A percentile compares a stretch with the other conserved stretches of the same genome.
Conservation (phyloP, 2,113 vertebrate genomes). For the Podocnemis expansa region DNA sequence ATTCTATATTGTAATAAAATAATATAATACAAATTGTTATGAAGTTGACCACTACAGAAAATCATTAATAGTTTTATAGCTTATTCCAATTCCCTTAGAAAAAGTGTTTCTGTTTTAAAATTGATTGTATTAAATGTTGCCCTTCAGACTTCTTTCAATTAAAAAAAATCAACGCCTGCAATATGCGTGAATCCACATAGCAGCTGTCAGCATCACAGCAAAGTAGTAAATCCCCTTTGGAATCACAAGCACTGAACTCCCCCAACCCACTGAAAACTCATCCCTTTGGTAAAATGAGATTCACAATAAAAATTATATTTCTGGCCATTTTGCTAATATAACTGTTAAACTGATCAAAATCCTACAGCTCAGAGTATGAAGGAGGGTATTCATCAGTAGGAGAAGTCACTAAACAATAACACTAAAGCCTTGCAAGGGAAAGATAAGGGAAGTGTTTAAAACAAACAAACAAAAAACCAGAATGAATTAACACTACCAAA, state of each 20-base stretch:
- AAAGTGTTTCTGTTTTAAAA: neutral
- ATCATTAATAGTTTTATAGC: neutral
- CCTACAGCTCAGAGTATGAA: neutral
- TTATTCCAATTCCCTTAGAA: neutral
- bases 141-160: slow-evolving; percentile 4
- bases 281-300: neutral
- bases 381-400: neutral
- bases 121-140: neutral
- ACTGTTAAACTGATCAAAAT: neutral
- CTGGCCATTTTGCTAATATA: neutral
- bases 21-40: neutral
- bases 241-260: neutral
- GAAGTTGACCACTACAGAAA: neutral
- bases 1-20: neutral
- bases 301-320: neutral
- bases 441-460: neutral
- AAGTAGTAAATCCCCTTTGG: neutral
- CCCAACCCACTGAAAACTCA: neutral
- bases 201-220: neutral
- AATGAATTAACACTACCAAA: neutral
- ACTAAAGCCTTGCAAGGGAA: neutral
- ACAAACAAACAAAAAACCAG: neutral
- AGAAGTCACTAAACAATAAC: neutral
- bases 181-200: neutral
- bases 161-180: neutral